A percentile compares a stretch with the other conserved stretches of the same genome.
These are phyloP conservation scores for Menura novaehollandiae DNA, from an alignment of 2,113 vertebrate genomes.

Conservation along the genomic window DNA sequence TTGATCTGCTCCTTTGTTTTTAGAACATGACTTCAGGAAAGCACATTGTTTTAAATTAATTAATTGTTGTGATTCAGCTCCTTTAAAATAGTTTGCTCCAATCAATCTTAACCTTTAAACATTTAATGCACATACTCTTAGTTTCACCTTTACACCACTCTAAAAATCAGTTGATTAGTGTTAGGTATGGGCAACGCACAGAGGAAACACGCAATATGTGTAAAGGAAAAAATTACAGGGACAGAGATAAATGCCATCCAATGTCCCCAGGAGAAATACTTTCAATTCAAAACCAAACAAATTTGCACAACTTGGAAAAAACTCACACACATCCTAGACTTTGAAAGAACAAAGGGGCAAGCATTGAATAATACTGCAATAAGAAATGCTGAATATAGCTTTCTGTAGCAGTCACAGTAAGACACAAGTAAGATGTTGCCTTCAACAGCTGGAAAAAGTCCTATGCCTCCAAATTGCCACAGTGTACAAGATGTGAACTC, in stretches of 20 bases:
- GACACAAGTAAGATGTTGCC: background rate
- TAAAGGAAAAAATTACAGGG: background rate
- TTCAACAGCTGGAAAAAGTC: background rate
- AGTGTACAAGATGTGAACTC: background rate
- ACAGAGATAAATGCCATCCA: background rate
- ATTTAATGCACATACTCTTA: background rate
- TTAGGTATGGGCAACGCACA: background rate
- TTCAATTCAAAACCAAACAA: background rate
- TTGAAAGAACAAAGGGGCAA: background rate
- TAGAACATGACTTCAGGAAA: background rate
- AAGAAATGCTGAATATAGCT: background rate
- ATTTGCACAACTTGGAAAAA: background rate
- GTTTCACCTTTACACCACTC: background rate
- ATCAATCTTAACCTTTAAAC: background rate
- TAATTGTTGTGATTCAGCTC: background rate
- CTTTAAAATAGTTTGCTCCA: background rate
- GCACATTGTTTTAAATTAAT: background rate
- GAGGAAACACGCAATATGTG: accelerated
- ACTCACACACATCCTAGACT: background rate
- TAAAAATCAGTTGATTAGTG: background rate
- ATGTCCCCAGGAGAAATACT: background rate
- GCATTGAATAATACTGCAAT: background rate
- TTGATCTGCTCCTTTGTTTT: background rate
- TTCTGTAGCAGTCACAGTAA: background rate
- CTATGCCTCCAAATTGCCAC: background rate